Evolutionary conservation across 2,113 vertebrate species (phyloP).

Genomic region (Campylomormyrus numenius): DNA sequence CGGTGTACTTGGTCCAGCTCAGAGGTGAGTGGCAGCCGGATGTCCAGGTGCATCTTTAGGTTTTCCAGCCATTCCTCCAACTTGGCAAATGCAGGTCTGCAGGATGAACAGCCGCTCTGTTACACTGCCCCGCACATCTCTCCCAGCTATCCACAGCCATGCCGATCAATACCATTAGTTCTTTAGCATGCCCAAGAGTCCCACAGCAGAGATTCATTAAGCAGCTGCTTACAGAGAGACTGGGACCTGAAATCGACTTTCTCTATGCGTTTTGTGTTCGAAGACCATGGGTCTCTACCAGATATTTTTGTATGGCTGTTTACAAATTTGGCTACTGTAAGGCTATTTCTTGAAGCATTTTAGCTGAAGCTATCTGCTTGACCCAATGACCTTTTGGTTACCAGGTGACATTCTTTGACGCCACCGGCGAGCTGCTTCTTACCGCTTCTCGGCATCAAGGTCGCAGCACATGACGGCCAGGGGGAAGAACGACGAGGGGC

Average conservation of each 20-base stretch:
- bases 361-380: background rate
- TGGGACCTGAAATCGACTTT: background rate
- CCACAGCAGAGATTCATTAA: background rate
- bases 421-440: conserved; percentile 27
- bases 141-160: background rate
- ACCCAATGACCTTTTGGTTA: background rate
- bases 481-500: conserved; percentile 85
- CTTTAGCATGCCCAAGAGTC: background rate
- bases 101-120: conserved; percentile 1
- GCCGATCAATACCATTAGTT: background rate
- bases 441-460: conserved; percentile 91
- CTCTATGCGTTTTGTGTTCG: background rate
- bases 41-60: conserved; percentile 85
- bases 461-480: conserved; percentile 87
- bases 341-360: background rate
- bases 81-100: conserved; percentile 79
- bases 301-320: background rate
- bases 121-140: background rate
- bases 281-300: background rate
- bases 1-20: conserved; percentile 81
- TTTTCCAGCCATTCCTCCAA: conserved; percentile 89
- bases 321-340: background rate
- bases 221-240: background rate
- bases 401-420: background rate
- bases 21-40: conserved; percentile 72